Conservation (phyloP, 2,888 invertebrate genomes). For the Scaeva pyrastri region DNA sequence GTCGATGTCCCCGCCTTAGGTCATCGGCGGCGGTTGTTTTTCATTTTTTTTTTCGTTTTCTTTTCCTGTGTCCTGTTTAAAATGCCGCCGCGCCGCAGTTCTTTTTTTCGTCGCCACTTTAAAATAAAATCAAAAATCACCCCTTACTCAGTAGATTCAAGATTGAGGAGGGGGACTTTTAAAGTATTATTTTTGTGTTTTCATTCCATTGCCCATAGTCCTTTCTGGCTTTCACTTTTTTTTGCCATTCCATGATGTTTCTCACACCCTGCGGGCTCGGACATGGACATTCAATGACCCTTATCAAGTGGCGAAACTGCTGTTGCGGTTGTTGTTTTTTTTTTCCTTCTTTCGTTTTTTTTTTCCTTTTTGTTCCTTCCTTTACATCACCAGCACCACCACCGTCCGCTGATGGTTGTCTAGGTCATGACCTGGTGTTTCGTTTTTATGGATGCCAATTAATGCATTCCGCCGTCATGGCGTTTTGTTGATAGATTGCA, state of each 20-base stretch:
- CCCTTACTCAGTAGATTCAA: conserved; percentile 43
- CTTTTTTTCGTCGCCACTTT: conserved; percentile 18
- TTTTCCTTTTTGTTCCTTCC: conserved; percentile 14
- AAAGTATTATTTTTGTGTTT: conserved; percentile 25
- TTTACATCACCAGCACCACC: conserved; percentile 36
- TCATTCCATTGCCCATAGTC: conserved; percentile 18
- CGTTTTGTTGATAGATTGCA: conserved; percentile 37
- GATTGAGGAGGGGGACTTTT: conserved; percentile 24
- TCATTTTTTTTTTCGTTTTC: background rate
- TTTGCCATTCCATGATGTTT: conserved; percentile 4
- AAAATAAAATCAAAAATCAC: conserved; percentile 61
- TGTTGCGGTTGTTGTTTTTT: conserved; percentile 51
- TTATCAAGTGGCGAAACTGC: conserved; percentile 52
- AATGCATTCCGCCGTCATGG: conserved; percentile 55
- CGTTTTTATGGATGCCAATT: conserved; percentile 65
- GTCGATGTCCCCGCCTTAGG: conserved; percentile 71
- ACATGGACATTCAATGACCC: conserved; percentile 73
- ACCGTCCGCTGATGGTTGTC: conserved; percentile 43
- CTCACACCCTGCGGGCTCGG: conserved; percentile 46
- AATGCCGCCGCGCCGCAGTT: conserved; percentile 34
- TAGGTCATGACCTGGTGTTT: conserved; percentile 70
- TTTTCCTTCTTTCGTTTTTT: conserved; percentile 4
- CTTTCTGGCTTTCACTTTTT: conserved; percentile 48
- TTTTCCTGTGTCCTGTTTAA: conserved; percentile 31
- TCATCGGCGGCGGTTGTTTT: conserved; percentile 59